Evolutionary conservation across 2,797 vertebrate genomes (phyloP), one percentile per base, ranked within the genome.

Genomic region (Myotis daubentonii): DNA sequence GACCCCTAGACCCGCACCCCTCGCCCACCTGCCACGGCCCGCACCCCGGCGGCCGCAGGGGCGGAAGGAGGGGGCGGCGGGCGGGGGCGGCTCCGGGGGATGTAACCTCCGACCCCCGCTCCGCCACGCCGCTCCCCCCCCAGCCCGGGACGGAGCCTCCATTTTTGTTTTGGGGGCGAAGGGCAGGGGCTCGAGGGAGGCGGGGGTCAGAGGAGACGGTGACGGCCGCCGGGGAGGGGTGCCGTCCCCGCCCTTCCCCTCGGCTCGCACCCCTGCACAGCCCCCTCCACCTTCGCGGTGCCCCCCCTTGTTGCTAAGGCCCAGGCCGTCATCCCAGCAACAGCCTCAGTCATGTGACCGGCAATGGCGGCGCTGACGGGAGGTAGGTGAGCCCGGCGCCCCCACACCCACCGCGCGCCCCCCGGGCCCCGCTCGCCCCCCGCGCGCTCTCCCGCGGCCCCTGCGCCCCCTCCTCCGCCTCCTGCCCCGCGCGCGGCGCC

Each of bases 341-440:
- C 98, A 97, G 97, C 97, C 97, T 97, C 97, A 97, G 97, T 97
- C 98, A 98, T 97, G 97, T 97, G 97, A 97, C 97, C 97, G 96
- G 97, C 97, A 97, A 98, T 97, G 98, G 98, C 98, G 97, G 97
- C 98, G 97, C 97, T 95, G 98, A 97, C 96, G 87, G 87, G 97
- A 98, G 98, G 97, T 97, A 96, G 97, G 95, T 95, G 97, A 97
- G 97, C 96, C 97, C 84, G 92, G 95, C 95, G 96, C 92, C 97
- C 97, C 97, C 89, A 94, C 95, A 94, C 95, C 96, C 97, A 60
- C 96, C 79, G 74, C 90, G 94, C 62, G 95, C 44, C 81, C 97
- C 94, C 81, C 30, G 66, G 80, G 6, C 87, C 94, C 75, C 13
- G 41, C 80, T 68, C 2, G 88, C 28, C 93, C 90, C 88, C n/a